Conservation (phyloP, 1,140 invertebrate species). For the Berghia stephanieae region DNA sequence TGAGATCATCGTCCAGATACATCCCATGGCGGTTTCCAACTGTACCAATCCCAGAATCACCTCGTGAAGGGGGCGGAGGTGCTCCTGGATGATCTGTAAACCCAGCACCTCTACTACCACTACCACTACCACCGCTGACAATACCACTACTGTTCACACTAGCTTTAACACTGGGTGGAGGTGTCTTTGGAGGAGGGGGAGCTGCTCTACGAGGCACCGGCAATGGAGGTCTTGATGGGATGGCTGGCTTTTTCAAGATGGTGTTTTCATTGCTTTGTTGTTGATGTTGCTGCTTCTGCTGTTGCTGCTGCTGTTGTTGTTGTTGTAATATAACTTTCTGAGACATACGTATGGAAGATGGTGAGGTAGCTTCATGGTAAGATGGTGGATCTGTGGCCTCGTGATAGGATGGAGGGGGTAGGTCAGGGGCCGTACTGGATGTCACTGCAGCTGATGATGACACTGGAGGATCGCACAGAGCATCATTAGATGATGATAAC, state of each 20-base stretch:
- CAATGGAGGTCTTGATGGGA: not conserved
- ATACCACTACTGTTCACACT: not conserved
- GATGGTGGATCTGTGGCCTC: conserved; percentile 36
- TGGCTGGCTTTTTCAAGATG: no score
- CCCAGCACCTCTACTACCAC: not conserved
- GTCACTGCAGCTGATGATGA: not conserved
- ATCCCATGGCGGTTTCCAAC: no score
- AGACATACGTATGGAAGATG: conserved; percentile 19
- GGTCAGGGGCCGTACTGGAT: not conserved
- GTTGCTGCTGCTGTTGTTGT: conserved; percentile 9
- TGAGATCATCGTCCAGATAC: conserved; percentile 2
- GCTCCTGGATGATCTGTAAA: no score
- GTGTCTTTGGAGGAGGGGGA: conserved; percentile 19
- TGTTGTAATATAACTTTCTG: not conserved
- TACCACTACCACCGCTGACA: not conserved
- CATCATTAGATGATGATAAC: not conserved
- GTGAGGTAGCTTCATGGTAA: conserved; percentile 34
- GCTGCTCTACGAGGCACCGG: conserved; percentile 17
- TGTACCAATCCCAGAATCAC: no score
- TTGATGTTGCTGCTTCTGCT: not conserved
- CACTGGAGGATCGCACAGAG: not conserved
- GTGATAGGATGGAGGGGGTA: conserved; percentile 38
- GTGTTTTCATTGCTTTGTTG: no score
- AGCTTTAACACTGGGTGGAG: not conserved
- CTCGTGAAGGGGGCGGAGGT: no score